Conservation (phyloP, 2,113 vertebrate genomes). For the Psephotus haematonotus region DNA sequence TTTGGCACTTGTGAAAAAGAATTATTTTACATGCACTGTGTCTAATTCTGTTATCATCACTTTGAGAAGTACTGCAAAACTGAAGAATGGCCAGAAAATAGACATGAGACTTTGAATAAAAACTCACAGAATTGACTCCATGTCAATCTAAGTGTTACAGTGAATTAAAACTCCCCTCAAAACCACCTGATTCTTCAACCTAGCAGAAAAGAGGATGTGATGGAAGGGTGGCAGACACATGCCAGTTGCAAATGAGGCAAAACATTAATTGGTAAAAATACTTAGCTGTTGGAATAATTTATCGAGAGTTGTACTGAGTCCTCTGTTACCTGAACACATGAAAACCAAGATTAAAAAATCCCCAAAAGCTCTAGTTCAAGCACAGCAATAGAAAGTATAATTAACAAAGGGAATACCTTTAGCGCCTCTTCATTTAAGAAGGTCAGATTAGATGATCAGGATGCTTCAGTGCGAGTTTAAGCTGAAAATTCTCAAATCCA, state of each 20-base stretch:
- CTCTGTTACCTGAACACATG: neutral
- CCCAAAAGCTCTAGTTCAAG: neutral
- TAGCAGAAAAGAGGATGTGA: neutral
- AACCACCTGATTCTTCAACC: neutral
- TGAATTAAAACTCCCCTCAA: neutral
- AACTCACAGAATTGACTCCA: neutral
- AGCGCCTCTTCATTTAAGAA: neutral
- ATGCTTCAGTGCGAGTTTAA: neutral
- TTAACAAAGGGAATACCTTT: neutral
- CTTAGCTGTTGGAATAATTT: neutral
- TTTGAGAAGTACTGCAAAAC: neutral
- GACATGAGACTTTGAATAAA: neutral
- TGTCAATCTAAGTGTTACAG: neutral
- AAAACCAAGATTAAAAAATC: neutral
- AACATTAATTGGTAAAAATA: neutral
- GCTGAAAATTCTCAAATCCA: neutral
- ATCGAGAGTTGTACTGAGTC: neutral
- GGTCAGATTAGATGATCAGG: neutral
- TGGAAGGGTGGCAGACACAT: neutral
- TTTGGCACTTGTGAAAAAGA: neutral
- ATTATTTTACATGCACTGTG: neutral
- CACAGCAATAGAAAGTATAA: neutral
- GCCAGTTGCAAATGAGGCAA: neutral
- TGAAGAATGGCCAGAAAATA: neutral
- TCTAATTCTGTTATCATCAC: constrained; percentile 5